Base-by-base conservation (phyloP, 2,113 vertebrate species). In the Gnathonemus longibarbis region DNA sequence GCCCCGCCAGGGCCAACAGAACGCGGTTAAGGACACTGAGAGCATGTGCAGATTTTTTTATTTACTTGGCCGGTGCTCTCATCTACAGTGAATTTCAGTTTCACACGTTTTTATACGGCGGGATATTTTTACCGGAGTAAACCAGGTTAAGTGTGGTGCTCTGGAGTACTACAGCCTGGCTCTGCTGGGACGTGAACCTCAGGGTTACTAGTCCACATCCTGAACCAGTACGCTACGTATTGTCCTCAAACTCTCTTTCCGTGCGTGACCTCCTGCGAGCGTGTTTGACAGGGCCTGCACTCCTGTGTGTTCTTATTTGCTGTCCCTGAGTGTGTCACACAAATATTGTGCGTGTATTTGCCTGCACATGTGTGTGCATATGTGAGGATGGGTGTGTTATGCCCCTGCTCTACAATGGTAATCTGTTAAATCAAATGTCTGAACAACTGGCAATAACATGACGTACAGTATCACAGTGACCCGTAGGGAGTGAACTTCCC, bases 101-200 rank as follows among this genome's bases (percentile, higher is more conserved):
- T 84, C 45, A 46, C 83, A 45, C 42, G 45, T 84, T 48, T 84
- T 46, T 84, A n/a, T 84, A 80, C 4, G 74, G 15, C 5, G 6
- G 74, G 74, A 80, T 80, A 80, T 80, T 80, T 80, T 80, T 80
- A 80, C 74, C 74, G 17, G 74, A 80, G 74, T 42, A 80, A 80
- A 80, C 74, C 83, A 84, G 83, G 83, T 48, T 84, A 84, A 84
- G 45, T 84, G 45, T n/a, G 42, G 42, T n/a, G 39, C 83, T 48
- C 45, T 21, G 45, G 83, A 48, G 24, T 48, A 84, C 83, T 84
- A 48, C 45, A 48, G 45, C 83, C 21, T 1, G 39, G 45, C 45
- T 24, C 83, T 80, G 74, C 45, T 84, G 83, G 45, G 74, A 80
- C 35, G 6, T 45, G 45, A 84, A 48, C 83, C 83, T 84, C 19